phyloP scores from a whole-genome alignment of 1,140 invertebrate genomes.

The Drosophila ironensis region DNA sequence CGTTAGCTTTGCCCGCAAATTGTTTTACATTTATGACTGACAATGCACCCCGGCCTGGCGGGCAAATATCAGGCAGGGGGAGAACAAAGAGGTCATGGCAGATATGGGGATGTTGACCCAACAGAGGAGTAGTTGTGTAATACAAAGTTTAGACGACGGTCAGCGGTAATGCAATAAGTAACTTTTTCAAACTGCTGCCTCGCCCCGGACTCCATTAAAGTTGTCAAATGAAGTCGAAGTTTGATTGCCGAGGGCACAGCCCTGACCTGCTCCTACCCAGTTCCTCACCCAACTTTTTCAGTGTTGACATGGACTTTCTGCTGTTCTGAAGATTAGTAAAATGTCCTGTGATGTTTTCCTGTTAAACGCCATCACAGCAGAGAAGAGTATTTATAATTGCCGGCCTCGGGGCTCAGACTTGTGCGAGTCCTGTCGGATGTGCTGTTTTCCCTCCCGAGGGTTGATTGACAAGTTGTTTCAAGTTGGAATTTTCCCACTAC shows the following conservation, averaged over 20 bases:
- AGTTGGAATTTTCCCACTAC: too few species aligned
- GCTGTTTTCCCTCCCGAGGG: constrained; percentile 1
- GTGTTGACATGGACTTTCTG: constrained; percentile 23
- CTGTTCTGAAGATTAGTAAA: constrained; percentile 51
- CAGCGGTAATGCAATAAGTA: constrained; percentile 67
- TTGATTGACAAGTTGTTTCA: constrained; percentile 15
- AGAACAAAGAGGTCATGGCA: neutral
- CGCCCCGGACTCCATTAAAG: constrained; percentile 64
- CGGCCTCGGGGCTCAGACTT: constrained; percentile 34
- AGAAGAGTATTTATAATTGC: constrained; percentile 63
- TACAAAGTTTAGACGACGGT: constrained; percentile 63
- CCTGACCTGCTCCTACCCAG: constrained; percentile 22
- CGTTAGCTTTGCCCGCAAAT: neutral
- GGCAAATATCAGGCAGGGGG: neutral
- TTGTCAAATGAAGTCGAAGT: constrained; percentile 77
- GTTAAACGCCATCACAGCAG: constrained; percentile 37
- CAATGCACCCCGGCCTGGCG: constrained; percentile 16
- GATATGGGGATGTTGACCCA: constrained; percentile 38
- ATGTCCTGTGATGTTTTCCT: constrained; percentile 52
- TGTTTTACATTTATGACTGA: constrained; percentile 62
- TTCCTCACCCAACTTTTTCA: constrained; percentile 4
- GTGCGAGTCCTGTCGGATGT: constrained; percentile 23
- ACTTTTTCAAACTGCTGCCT: constrained; percentile 64
- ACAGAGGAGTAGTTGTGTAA: constrained; percentile 30
- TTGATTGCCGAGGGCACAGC: constrained; percentile 55